phyloP scores from a whole-genome alignment of 2,797 vertebrate genomes.

The Girardinus metallicus region DNA sequence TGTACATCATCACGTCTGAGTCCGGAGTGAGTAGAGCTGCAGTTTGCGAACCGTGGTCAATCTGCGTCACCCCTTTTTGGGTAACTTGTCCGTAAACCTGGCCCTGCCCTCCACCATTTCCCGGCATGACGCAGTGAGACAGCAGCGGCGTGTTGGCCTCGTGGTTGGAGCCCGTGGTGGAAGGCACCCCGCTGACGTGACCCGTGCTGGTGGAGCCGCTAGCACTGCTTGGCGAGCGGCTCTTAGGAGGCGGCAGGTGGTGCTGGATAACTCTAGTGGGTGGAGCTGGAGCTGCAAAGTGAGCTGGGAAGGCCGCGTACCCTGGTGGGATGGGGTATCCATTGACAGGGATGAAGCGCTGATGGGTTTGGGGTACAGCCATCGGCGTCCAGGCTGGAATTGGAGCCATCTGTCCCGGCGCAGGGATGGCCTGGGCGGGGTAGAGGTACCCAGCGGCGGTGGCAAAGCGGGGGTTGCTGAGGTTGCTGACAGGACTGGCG shows the following conservation, averaged over 20 bases:
- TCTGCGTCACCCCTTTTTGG: constrained; percentile 87
- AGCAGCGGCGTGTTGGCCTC: constrained; percentile 96
- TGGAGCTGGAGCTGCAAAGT: constrained; percentile 82
- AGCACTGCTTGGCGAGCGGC: constrained; percentile 96
- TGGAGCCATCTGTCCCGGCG: constrained; percentile 84
- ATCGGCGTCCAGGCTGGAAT: constrained; percentile 88
- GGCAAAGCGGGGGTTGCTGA: constrained; percentile 93
- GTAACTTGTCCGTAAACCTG: constrained; percentile 88
- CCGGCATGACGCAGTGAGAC: constrained; percentile 90
- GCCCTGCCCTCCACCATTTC: constrained; percentile 75
- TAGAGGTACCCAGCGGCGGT: constrained; percentile 87
- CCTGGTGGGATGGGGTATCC: constrained; percentile 95
- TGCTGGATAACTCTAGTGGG: constrained; percentile 92
- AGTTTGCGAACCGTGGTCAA: constrained; percentile 88
- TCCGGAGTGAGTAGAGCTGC: constrained; percentile 85
- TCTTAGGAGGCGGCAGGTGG: constrained; percentile 97
- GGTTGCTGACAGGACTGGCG: constrained; percentile 95
- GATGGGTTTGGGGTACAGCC: constrained; percentile 87
- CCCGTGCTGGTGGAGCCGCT: constrained; percentile 98
- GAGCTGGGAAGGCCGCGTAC: constrained; percentile 94
- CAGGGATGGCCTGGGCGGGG: constrained; percentile 84
- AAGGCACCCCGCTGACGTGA: constrained; percentile 92
- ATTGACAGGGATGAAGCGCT: constrained; percentile 95
- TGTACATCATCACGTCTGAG: constrained; percentile 88
- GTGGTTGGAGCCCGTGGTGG: constrained; percentile 96